Evolutionary conservation across 2,113 vertebrate species (phyloP), one percentile per base, ranked within the genome.

Genomic region (Tragelaphus imberbis): DNA sequence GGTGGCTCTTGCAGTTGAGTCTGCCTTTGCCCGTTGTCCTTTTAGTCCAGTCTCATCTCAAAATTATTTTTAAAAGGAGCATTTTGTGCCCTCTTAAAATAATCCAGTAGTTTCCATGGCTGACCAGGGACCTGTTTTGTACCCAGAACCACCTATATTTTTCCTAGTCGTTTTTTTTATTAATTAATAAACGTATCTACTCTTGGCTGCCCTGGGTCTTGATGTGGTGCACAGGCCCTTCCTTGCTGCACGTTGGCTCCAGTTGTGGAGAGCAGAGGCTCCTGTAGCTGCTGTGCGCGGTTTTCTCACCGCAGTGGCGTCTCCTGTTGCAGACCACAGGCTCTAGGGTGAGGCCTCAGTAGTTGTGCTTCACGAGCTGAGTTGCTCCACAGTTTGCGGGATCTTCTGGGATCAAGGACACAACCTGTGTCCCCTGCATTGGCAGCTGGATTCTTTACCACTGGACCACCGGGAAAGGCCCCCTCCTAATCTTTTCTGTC

Each of bases 181-280:
- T 2, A 7, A 44, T 27, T 44, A 44, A 44, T 77, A 25, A 27
- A 0, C 0, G 1, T 15, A 0, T 14, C 5, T 25, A 13, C 40
- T 44, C 68, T 77, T 7, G 71, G 23, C 71, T 3, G 40, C 40
- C 36, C 40, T 8, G 71, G 12, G 71, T 15, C 23, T 77, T 4
- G 12, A 14, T 27, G 23, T 14, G 71, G 36, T 1, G 3, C 40
- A 27, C 40, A 27, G 71, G 40, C 23, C 4, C 71, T 12, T 14
- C 23, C 68, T 36, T 21, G 21, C 36, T 14, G 23, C 40, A 1
- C 1, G 3, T 27, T 3, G 2, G 40, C 71, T 15, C 40, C 30
- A 0, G 40, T 7, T 8, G 40, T 44, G 40, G 71, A 77, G 71
- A 23, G 6, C 6, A 14, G 71, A 25, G 36, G 3, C 23, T 4